Evolutionary conservation across 37 sponge, comb jelly and placozoan genomes (phyloP).

Genomic region (Sycon ciliatum): DNA sequence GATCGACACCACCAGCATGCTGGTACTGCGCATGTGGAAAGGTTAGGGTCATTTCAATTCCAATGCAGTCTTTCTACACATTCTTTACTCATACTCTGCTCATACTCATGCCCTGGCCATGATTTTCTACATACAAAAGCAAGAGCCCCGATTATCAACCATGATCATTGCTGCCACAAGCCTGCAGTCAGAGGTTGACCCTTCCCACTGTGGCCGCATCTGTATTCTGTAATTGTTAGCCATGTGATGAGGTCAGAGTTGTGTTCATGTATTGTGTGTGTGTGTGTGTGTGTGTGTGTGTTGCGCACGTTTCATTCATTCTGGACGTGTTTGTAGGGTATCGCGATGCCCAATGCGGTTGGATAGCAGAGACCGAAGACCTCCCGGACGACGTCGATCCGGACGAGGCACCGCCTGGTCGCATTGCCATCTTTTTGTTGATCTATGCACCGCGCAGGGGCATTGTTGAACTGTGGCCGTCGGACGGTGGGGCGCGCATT

Average conservation of each 20-base stretch:
- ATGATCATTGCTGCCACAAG: too few species aligned
- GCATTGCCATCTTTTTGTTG: constrained; percentile 53
- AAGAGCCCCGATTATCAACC: too few species aligned
- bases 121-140: too few species aligned
- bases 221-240: too few species aligned
- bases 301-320: not conserved
- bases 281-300: not conserved
- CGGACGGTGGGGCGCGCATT: constrained; percentile 50
- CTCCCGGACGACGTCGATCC: not conserved
- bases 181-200: too few species aligned
- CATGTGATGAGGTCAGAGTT: too few species aligned
- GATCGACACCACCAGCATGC: constrained; percentile 34
- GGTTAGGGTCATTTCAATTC: constrained; percentile 25
- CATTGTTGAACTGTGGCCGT: constrained; percentile 76
- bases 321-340: constrained; percentile 44
- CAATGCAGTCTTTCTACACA: not conserved
- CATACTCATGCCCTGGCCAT: too few species aligned
- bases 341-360: constrained; percentile 82
- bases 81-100: too few species aligned
- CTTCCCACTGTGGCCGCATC: too few species aligned
- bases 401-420: not conserved
- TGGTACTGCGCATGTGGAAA: constrained; percentile 66
- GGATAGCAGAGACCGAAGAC: constrained; percentile 45
- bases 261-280: too few species aligned
- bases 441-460: constrained; percentile 71